Base-by-base conservation (phyloP, 2,113 vertebrate species). In the Prolemur simus region DNA sequence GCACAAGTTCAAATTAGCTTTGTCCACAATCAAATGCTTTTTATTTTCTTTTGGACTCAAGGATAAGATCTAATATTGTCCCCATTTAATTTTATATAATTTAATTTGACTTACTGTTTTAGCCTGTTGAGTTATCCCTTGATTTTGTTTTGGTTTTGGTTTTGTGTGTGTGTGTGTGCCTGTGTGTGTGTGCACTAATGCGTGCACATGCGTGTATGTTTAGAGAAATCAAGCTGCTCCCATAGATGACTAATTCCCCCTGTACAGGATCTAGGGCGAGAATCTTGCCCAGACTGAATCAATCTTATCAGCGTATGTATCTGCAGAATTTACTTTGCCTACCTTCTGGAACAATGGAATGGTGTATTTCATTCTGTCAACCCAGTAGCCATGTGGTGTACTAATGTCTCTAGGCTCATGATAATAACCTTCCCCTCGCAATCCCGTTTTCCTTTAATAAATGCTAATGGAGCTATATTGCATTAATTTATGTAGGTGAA, bases 31-130 rank as follows among this genome's bases (percentile, higher is more conserved):
- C 74, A 81, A 32, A 91, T 81, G 32, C 9, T 47, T 90, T 66
- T 80, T n/a, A 29, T 52, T 54, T 69, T 92, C 10, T 15, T 56
- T 73, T 63, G 29, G 73, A 69, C 20, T 96, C 29, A 89, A 49
- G 39, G 32, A 52, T 45, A 56, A 15, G 18, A 60, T 87, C 13
- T 78, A 94, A 87, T 84, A 76, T 78, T 78, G n/a, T 77, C 15
- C 14, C 8, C 20, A 93, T 84, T 95, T 47, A 68, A 68, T 89
- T 82, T 83, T 87, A 89, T 66, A 83, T 58, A 91, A 88, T 90
- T 95, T 3, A 81, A 32, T 81, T 96, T 94, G 64, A 96, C 37
- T 89, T 13, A 54, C 34, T 87, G 1, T 84, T 93, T 93, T 60
- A 66, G 47, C 34, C 32, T 77, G 32, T 56, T 86, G 74, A 78